Conservation (phyloP, 1,140 invertebrate genomes). For the Cyclina sinensis region DNA sequence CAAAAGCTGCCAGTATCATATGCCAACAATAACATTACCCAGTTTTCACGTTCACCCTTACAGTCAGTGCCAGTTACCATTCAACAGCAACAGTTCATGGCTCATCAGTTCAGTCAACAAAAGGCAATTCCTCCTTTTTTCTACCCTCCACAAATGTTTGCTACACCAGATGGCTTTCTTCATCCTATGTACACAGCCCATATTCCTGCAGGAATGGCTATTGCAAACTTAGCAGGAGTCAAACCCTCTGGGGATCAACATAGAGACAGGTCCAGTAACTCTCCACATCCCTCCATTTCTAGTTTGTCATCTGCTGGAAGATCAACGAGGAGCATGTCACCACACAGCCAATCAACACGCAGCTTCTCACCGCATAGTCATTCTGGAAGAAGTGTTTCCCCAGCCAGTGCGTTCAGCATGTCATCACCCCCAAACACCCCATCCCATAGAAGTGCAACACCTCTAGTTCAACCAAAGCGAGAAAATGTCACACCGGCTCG, state of each 20-base stretch:
- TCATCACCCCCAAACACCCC: slow-evolving; percentile 65
- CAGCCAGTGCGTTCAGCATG: slow-evolving; percentile 59
- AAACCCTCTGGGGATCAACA: slow-evolving; percentile 11
- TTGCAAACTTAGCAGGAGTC: slow-evolving; percentile 25
- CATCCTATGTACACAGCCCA: slow-evolving; percentile 58
- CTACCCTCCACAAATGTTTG: slow-evolving; percentile 71
- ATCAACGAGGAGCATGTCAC: slow-evolving; percentile 52
- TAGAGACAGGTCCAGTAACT: slow-evolving; percentile 18
- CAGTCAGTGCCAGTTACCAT: slow-evolving; percentile 53
- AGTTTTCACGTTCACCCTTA: slow-evolving; percentile 45
- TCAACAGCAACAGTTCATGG: slow-evolving; percentile 49
- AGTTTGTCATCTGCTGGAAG: slow-evolving; percentile 53
- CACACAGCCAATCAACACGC: slow-evolving; percentile 62
- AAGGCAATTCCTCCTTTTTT: slow-evolving; percentile 66
- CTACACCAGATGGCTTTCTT: slow-evolving; percentile 54
- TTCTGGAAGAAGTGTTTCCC: slow-evolving; percentile 62
- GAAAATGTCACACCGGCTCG: slow-evolving; percentile 47
- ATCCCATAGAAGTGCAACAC: slow-evolving; percentile 50
- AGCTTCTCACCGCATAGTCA: slow-evolving; percentile 64
- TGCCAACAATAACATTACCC: slow-evolving; percentile 48
- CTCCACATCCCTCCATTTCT: slow-evolving; percentile 44
- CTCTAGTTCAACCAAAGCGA: slow-evolving; percentile 7
- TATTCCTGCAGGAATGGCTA: slow-evolving; percentile 26
- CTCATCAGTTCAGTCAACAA: slow-evolving; percentile 32
- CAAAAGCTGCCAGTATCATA: slow-evolving; percentile 54